Evolutionary conservation across 2,113 vertebrate species (phyloP), one percentile per base, ranked within the genome.

Genomic region (Sula dactylatra): DNA sequence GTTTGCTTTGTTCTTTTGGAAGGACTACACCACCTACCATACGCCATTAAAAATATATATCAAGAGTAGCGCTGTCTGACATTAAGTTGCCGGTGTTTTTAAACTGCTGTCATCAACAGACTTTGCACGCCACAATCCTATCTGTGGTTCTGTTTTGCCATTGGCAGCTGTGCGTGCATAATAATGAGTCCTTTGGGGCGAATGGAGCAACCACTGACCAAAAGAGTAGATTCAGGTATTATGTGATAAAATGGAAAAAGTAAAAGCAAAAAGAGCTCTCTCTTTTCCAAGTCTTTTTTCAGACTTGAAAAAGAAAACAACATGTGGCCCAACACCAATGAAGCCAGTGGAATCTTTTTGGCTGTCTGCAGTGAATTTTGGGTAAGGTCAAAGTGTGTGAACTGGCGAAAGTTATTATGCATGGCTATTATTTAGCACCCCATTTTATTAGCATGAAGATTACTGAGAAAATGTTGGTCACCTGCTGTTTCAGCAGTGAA

Each of bases 271-370:
- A 88, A 62, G 61, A 47, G 32, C 26, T 32, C 6, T 25, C 24
- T 19, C 4, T 20, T 38, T 78, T 69, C 32, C 7, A 59, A 55
- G n/a, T n/a, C n/a, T n/a, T n/a, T n/a, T n/a, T n/a, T n/a, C 10
- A 64, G 77, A 82, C 78, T 81, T 92, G 67, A 29, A 74, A 79
- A 88, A 64, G 17, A 25, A 62, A 42, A 27, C 11, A 19, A 3
- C n/a, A 9, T 1, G 0, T 61, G 27, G 22, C 29, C 49, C 32
- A 32, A 70, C 49, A 27, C 6, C n/a, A 56, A 0, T 14, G 31
- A 49, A 85, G 58, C 26, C n/a, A 25, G 34, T 38, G 32, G 58
- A 17, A 83, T 25, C 16, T 20, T 50, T 64, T 36, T 40, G 80
- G 38, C 34, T 74, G 61, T 17, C 21, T 42, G 36, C 50, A 49